phyloP scores from a whole-genome alignment of 2,113 vertebrate genomes.

The Thermophis baileyi region DNA sequence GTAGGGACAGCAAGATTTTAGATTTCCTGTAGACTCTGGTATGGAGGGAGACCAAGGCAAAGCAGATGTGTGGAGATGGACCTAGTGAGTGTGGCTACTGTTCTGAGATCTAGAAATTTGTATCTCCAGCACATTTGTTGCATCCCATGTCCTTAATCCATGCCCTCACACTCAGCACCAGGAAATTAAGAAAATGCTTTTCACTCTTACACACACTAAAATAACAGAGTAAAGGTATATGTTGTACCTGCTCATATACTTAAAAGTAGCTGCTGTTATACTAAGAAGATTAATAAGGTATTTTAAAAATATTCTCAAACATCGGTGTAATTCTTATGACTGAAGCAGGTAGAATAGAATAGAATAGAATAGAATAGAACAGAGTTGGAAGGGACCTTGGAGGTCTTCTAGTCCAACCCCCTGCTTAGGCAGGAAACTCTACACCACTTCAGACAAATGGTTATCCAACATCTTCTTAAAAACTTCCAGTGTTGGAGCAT shows the following conservation, averaged over 20 bases:
- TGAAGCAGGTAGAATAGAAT: not conserved
- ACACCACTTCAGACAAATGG: no score
- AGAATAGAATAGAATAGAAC: no score
- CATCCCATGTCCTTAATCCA: not conserved
- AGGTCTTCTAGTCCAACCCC: no score
- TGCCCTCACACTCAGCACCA: not conserved
- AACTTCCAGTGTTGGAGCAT: no score
- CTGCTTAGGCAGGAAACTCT: no score
- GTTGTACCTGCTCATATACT: not conserved
- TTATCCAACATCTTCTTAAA: no score
- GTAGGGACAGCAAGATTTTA: not conserved
- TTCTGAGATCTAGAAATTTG: not conserved
- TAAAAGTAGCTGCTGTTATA: not conserved
- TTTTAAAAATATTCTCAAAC: constrained; percentile 16
- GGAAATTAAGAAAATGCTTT: not conserved
- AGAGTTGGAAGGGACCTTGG: no score
- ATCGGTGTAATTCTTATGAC: constrained; percentile 23
- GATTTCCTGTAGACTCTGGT: not conserved
- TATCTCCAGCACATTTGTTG: not conserved
- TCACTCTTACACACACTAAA: not conserved
- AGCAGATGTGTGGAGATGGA: not conserved
- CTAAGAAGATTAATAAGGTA: not conserved
- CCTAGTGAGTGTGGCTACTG: not conserved
- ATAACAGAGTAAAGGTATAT: not conserved
- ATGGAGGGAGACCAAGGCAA: not conserved